phyloP scores from a whole-genome alignment of 1,140 invertebrate species.

The Cepaea nemoralis region DNA sequence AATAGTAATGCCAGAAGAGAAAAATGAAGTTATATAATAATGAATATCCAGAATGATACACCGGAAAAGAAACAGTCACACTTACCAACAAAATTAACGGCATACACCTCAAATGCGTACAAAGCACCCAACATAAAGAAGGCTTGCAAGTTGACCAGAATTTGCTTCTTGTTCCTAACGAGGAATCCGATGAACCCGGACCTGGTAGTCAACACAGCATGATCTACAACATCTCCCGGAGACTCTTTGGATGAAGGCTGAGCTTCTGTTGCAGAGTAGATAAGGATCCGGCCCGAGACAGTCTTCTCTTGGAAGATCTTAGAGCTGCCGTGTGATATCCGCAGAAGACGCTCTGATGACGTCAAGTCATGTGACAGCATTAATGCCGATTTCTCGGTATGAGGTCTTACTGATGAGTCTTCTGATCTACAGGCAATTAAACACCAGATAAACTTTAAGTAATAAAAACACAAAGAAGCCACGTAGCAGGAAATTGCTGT shows the following conservation, averaged over 20 bases:
- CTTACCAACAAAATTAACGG: slow-evolving; percentile 27
- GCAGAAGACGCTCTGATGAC: neutral
- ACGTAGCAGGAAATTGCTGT: too few relatives aligned
- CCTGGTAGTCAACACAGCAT: neutral
- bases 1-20: too few relatives aligned
- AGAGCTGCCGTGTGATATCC: neutral
- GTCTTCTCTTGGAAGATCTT: neutral
- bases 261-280: neutral
- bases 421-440: too few relatives aligned
- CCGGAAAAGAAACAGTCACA: neutral
- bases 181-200: neutral
- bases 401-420: too few relatives aligned
- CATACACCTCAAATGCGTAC: slow-evolving; percentile 20
- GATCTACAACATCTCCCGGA: neutral
- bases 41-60: too few relatives aligned
- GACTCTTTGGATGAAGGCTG: neutral
- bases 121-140: slow-evolving; percentile 18
- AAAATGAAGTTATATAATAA: too few relatives aligned
- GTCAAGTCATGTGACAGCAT: neutral
- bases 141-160: neutral
- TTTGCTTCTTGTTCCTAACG: slow-evolving; percentile 7
- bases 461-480: too few relatives aligned
- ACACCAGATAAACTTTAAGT: too few relatives aligned
- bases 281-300: neutral
- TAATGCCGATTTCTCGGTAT: neutral